Evolutionary conservation across 1,140 invertebrate genomes (phyloP).

Genomic region (Lepidostoma basale): DNA sequence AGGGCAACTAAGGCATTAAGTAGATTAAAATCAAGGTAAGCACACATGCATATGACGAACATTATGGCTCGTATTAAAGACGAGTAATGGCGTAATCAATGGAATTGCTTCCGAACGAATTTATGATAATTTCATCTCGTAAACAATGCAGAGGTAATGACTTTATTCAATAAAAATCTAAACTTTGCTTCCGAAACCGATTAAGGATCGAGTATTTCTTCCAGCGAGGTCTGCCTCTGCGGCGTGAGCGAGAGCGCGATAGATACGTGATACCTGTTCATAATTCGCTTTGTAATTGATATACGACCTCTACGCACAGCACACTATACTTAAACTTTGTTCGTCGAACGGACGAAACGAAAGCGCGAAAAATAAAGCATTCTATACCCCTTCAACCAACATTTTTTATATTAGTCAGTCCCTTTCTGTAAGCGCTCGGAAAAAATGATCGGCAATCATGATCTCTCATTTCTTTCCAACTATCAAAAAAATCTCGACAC

Average conservation of each 20-base stretch:
- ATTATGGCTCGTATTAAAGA: no score
- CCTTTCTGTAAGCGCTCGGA: no score
- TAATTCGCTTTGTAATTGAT: conserved; percentile 24
- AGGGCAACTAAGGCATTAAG: no score
- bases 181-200: conserved; percentile 3
- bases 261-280: conserved; percentile 20
- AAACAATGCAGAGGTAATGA: conserved; percentile 12
- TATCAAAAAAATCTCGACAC: background rate
- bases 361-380: background rate
- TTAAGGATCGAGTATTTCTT: conserved; percentile 1
- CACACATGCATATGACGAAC: no score
- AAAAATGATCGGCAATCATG: background rate
- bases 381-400: background rate
- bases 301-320: conserved; percentile 26
- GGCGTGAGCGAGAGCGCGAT: background rate
- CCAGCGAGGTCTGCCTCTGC: background rate
- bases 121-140: background rate
- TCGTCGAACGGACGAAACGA: background rate
- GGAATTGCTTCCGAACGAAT: no score
- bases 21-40: no score
- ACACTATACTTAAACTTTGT: background rate
- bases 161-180: conserved; percentile 19
- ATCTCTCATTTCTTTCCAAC: background rate
- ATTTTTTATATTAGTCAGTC: no score
- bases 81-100: no score